phyloP scores from a whole-genome alignment of 2,888 invertebrate species.

The Drosophila conformis region DNA sequence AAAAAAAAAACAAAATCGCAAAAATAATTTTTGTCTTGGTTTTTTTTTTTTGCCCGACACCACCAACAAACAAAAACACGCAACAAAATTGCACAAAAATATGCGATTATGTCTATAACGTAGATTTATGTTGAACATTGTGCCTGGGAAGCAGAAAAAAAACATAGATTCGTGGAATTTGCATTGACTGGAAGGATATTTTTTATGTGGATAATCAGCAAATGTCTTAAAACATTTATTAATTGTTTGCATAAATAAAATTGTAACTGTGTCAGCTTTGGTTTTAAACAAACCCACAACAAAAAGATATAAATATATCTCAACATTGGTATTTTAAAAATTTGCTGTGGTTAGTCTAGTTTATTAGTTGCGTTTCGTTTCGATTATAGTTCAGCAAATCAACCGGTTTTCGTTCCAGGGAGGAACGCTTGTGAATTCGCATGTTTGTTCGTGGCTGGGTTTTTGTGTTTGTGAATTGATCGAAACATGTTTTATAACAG shows the following conservation, averaged over 20 bases:
- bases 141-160: slow-evolving; percentile 13
- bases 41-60: slow-evolving; percentile 14
- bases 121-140: slow-evolving; percentile 6
- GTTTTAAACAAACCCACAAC: background rate
- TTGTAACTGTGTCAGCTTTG: slow-evolving; percentile 13
- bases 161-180: background rate
- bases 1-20: slow-evolving; percentile 33
- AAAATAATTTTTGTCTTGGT: slow-evolving; percentile 55
- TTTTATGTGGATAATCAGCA: background rate
- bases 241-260: background rate
- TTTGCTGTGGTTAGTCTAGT: slow-evolving; percentile 1
- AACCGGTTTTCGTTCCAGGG: slow-evolving; percentile 49
- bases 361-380: slow-evolving; percentile 14
- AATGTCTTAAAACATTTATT: background rate
- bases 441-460: slow-evolving; percentile 4
- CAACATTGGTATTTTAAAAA: background rate
- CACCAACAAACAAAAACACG: slow-evolving; percentile 24
- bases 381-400: slow-evolving; percentile 7
- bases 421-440: slow-evolving; percentile 18
- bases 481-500: slow-evolving; percentile 55
- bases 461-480: slow-evolving; percentile 9
- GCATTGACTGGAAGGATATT: background rate
- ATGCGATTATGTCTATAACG: slow-evolving; percentile 10
- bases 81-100: slow-evolving; percentile 41
- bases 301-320: background rate